Evolutionary conservation across 37 sponge, comb jelly and placozoan genomes (phyloP), one percentile per base, ranked within the genome.

Genomic region (Bolinopsis microptera): DNA sequence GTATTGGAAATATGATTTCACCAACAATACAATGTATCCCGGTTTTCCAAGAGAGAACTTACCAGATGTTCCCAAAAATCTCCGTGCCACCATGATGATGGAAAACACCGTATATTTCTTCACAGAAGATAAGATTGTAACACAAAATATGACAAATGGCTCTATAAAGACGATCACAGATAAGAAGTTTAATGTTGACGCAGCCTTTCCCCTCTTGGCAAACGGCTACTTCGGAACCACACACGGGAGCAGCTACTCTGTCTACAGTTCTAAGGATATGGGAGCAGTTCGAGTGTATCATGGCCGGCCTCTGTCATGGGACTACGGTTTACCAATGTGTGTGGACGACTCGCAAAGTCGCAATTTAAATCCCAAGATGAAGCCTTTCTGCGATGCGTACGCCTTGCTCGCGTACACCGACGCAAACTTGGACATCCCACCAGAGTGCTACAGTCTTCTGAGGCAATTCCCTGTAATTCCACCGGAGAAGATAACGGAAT

Each of bases 321-420:
- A 86, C 61, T 86, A 40, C 31, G 30, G 61, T 3, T 48, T 86
- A 3, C 90, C 90, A 28, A 86, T 86, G 90, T 86, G 90, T 38
- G 26, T n/a, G 13, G 90, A 30, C 30, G 90, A 22, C 3, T 1
- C 2, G 25, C 32, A 35, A 38, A n/a, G n/a, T n/a, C n/a, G n/a
- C n/a, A n/a, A n/a, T n/a, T 28, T 86, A 13, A 38, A 24, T 16
- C 38, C 34, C 38, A 34, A 38, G 26, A 34, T 34, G 48, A 38
- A 24, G 61, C 24, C 34, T 21, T 9, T 86, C 5, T 86, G 90
- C 39, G 30, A 86, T 2, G 90, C 90, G 40, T 86, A 86, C 80
- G 90, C 90, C 30, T 26, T 40, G 38, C 90, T 86, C 28, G 90
- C 38, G 0, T 28, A 33, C 30, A 38, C 13, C 26, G 35, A 28